A percentile compares a stretch with the other conserved stretches of the same genome.
phyloP scores from a whole-genome alignment of 2,888 invertebrate species.

The Pterostichus madidus region DNA sequence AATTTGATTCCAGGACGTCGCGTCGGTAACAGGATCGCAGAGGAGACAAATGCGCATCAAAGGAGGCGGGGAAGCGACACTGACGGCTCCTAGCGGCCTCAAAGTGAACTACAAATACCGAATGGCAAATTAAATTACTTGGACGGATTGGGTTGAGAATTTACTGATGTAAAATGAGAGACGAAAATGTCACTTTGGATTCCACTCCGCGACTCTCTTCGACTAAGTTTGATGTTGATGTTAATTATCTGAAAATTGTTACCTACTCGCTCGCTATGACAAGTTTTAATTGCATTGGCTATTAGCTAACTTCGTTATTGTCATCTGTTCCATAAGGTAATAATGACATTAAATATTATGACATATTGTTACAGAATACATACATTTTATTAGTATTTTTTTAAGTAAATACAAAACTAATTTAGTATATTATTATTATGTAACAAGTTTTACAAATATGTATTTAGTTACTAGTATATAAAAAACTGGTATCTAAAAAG shows the following conservation, averaged over 20 bases:
- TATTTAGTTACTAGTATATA: no score
- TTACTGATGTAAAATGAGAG: conserved; percentile 7
- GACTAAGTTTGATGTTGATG: conserved; percentile 7
- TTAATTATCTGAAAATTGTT: conserved; percentile 15
- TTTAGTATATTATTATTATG: no score
- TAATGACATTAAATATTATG: background rate
- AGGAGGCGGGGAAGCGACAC: background rate
- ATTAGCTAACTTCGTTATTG: conserved; percentile 16
- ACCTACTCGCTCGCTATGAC: background rate
- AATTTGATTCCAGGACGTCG: conserved; percentile 56
- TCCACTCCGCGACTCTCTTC: background rate
- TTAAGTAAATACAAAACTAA: no score
- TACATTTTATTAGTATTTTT: background rate
- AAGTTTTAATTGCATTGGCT: conserved; percentile 17
- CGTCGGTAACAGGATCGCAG: conserved; percentile 51
- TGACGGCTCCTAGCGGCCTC: conserved; percentile 27
- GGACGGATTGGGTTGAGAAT: conserved; percentile 50
- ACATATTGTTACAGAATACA: background rate
- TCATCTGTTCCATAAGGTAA: background rate
- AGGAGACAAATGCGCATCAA: conserved; percentile 32
- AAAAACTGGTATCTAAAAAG: no score
- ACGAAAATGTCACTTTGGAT: background rate
- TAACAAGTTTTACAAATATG: no score
- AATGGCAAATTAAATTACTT: conserved; percentile 63
- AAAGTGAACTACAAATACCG: conserved; percentile 61